phyloP scores from a whole-genome alignment of 2,888 invertebrate genomes.

The Aphodius granarius region DNA sequence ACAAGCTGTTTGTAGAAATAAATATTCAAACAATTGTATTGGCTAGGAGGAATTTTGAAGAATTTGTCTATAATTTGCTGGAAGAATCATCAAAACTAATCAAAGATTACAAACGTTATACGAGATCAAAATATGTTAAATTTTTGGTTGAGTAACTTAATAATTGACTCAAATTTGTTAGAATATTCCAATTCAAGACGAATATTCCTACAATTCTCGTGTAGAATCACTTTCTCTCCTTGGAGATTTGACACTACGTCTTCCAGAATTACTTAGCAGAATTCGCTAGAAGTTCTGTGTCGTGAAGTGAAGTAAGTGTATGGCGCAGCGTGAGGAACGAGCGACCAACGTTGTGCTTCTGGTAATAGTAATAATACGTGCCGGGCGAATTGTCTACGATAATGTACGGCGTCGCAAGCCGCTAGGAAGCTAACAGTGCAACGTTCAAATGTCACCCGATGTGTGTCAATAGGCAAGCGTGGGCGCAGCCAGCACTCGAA shows the following conservation, averaged over 20 bases:
- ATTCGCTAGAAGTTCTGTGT: neutral
- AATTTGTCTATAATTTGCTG: too few species aligned
- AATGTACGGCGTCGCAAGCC: slow-evolving; percentile 10
- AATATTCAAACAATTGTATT: too few species aligned
- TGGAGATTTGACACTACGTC: neutral
- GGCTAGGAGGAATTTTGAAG: too few species aligned
- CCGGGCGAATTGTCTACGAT: slow-evolving; percentile 3
- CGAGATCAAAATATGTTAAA: too few species aligned
- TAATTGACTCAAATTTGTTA: too few species aligned
- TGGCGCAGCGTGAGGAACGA: neutral
- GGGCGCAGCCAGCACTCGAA: slow-evolving; percentile 40
- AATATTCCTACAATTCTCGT: too few species aligned
- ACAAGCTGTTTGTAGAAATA: too few species aligned
- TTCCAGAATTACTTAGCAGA: neutral
- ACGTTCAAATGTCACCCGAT: slow-evolving; percentile 43
- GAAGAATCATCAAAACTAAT: too few species aligned
- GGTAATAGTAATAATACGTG: neutral
- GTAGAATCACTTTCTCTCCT: neutral
- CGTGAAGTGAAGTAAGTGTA: neutral
- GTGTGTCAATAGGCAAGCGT: slow-evolving; percentile 45
- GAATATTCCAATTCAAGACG: too few species aligned
- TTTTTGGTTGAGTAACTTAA: too few species aligned
- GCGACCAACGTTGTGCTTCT: neutral
- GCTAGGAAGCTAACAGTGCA: slow-evolving; percentile 37
- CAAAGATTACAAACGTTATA: too few species aligned